Base-by-base conservation (phyloP, 2,113 vertebrate genomes). In the Cottus gobio region DNA sequence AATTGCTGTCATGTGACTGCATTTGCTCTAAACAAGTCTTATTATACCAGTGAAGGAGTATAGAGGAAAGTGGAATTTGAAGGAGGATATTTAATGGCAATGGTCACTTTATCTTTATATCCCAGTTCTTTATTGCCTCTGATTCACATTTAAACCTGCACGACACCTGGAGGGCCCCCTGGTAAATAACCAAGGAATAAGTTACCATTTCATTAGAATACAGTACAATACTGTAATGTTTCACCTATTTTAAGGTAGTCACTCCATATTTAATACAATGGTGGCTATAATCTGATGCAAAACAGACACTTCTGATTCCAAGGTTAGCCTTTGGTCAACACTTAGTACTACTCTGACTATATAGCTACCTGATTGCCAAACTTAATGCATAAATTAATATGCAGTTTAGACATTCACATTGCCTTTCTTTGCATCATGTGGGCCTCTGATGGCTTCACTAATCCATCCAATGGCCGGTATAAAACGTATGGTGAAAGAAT, bases 21-120 rank as follows among this genome's bases (percentile, higher is more conserved):
- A 56, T 80, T 63, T 80, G 76, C 46, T 66, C 46, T 50, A 75
- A 69, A 37, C 1, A 30, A 36, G 7, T 80, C 58, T 66, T 52
- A 64, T n/a, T 56, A 37, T 48, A 85, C 77, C 56, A 85, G 75
- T 80, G 56, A 72, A 75, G 66, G 42, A 37, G 54, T 39, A 34
- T 8, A 69, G 58, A 52, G 48, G 42, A 57, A 66, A 50, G 7
- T 39, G 31, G 12, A 56, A 6, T 58, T 54, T 62, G 5, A 54
- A 88, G 54, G 76, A 50, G 39, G 61, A 18, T 46, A 70, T 76
- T 71, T 30, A 22, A 58, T 39, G 18, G 60, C 48, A 70, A 31
- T 28, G 18, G 26, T 0, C 6, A n/a, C 57, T 77, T 31, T 82
- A 8, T 42, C n/a, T 28, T 80, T 7, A 56, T n/a, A 65, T 70